These are phyloP conservation scores for Chiloscyllium plagiosum DNA, from an alignment of 2,113 vertebrate genomes.

Conservation along the genomic window DNA sequence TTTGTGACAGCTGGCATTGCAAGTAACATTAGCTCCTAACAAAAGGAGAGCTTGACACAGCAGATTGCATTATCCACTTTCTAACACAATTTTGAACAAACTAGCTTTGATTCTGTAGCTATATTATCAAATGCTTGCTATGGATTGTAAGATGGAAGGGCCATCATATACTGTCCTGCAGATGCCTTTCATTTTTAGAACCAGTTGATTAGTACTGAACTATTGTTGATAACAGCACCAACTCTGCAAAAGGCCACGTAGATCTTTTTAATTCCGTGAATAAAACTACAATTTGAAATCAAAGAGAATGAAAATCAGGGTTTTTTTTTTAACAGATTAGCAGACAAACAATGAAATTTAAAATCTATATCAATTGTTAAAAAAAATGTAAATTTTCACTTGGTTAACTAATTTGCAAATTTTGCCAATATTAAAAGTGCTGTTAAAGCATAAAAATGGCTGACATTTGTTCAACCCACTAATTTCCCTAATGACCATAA, in stretches of 20 bases:
- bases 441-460: not conserved
- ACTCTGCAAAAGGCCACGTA: not conserved
- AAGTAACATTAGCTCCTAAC: too few relatives aligned
- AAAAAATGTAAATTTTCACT: not conserved
- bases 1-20: not conserved
- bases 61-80: conserved; percentile 19
- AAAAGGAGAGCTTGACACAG: not conserved
- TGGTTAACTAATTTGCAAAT: not conserved
- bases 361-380: not conserved
- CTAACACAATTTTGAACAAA: not conserved
- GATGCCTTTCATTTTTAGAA: not conserved
- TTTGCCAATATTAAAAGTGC: not conserved
- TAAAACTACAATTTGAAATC: not conserved
- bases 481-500: not conserved
- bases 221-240: not conserved
- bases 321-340: not conserved
- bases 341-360: not conserved
- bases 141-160: not conserved
- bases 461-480: not conserved
- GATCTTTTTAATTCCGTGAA: too few relatives aligned
- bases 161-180: not conserved
- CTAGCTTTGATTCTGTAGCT: not conserved
- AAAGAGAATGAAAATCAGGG: not conserved
- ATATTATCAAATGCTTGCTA: not conserved
- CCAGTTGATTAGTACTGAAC: not conserved